Conservation (phyloP, 2,113 vertebrate genomes). For the Ceyx margarethae region DNA sequence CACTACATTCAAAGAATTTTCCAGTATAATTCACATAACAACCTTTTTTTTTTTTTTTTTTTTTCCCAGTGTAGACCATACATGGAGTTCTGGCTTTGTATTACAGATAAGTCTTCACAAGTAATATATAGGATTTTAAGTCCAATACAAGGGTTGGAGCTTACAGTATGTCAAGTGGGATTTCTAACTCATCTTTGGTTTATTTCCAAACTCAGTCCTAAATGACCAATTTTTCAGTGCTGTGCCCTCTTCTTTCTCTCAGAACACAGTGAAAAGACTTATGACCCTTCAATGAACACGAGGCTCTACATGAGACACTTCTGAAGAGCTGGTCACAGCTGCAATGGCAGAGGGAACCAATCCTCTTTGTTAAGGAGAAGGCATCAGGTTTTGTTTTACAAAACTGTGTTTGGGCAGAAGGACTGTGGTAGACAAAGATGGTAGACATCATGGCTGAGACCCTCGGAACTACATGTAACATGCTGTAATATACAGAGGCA, state of each 20-base stretch:
- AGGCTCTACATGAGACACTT: conserved; percentile 13
- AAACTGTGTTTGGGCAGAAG: background rate
- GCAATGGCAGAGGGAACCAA: background rate
- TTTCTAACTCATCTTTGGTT: conserved; percentile 44
- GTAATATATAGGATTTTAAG: background rate
- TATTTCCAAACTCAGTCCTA: conserved; percentile 24
- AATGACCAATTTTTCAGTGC: conserved; percentile 22
- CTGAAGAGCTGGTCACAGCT: conserved; percentile 30
- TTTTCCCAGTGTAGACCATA: conserved; percentile 19
- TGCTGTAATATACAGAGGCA: background rate
- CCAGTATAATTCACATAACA: conserved; percentile 41
- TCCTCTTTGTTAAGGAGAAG: background rate
- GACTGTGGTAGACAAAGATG: background rate
- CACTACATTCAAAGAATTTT: conserved; percentile 49
- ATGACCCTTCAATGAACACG: background rate
- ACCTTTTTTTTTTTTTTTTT: conserved; percentile 44
- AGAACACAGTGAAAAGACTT: conserved; percentile 6
- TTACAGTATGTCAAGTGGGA: background rate
- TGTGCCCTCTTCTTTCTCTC: conserved; percentile 18
- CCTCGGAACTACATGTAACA: background rate
- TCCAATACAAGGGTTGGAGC: background rate
- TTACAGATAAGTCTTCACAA: conserved; percentile 28
- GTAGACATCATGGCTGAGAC: background rate
- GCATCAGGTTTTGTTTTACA: background rate
- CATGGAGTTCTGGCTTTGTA: conserved; percentile 35